phyloP scores from a whole-genome alignment of 2,888 invertebrate genomes.

The Sarcophaga subvicina region DNA sequence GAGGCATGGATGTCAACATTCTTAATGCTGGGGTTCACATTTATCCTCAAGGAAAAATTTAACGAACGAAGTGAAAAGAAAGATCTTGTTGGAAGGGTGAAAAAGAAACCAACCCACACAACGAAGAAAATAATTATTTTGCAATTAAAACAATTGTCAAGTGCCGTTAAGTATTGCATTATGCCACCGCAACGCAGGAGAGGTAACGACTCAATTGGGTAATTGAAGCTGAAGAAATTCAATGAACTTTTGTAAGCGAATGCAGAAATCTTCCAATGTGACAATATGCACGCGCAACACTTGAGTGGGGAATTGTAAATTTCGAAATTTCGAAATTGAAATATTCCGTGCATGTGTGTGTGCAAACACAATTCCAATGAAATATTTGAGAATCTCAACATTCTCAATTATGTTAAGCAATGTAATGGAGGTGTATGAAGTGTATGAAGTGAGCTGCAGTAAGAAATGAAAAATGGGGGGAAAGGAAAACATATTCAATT shows the following conservation, averaged over 20 bases:
- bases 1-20: conserved; percentile 11
- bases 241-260: background rate
- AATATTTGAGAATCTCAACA: background rate
- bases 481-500: conserved; percentile 14
- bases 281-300: no score
- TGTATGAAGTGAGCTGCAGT: no score
- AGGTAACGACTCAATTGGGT: conserved; percentile 57
- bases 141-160: conserved; percentile 66
- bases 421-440: background rate
- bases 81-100: conserved; percentile 7
- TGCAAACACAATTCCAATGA: background rate
- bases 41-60: background rate
- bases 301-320: no score
- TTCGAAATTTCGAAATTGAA: background rate
- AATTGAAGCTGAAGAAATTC: conserved; percentile 38
- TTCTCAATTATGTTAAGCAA: background rate
- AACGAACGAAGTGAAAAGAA: background rate
- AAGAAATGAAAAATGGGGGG: background rate
- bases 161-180: conserved; percentile 56
- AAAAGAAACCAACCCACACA: background rate
- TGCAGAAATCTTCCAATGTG: background rate
- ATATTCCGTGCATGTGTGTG: background rate
- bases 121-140: conserved; percentile 53
- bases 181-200: conserved; percentile 42
- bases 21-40: background rate